Evolutionary conservation across 2,888 invertebrate genomes (phyloP).

Genomic region (Drosophila limbata): DNA sequence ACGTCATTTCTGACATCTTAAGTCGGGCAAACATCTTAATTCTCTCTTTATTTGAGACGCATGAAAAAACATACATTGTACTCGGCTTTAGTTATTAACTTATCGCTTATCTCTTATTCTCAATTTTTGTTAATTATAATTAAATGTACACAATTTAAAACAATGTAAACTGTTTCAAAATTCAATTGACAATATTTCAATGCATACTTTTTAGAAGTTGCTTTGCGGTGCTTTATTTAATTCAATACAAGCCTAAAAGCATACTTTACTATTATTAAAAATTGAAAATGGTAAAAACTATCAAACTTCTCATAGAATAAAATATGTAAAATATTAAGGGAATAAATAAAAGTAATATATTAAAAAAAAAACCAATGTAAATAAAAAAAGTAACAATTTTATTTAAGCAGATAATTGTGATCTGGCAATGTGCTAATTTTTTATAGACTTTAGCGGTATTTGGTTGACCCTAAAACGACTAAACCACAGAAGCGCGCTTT

Average conservation of each 20-base stretch:
- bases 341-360: background rate
- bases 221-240: background rate
- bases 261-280: background rate
- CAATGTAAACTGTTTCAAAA: background rate
- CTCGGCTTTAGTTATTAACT: background rate
- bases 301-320: background rate
- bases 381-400: background rate
- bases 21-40: constrained; percentile 32
- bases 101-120: no score
- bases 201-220: background rate
- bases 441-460: background rate
- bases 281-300: background rate
- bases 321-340: no score
- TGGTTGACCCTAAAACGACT: constrained; percentile 40
- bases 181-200: background rate
- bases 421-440: constrained; percentile 1
- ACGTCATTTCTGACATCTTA: constrained; percentile 40
- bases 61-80: background rate
- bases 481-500: constrained; percentile 20
- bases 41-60: constrained; percentile 14
- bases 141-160: background rate
- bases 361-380: background rate
- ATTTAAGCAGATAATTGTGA: constrained; percentile 3
- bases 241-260: background rate
- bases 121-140: background rate